Evolutionary conservation across 1,140 invertebrate genomes (phyloP).

Genomic region (Laupala kohalensis): DNA sequence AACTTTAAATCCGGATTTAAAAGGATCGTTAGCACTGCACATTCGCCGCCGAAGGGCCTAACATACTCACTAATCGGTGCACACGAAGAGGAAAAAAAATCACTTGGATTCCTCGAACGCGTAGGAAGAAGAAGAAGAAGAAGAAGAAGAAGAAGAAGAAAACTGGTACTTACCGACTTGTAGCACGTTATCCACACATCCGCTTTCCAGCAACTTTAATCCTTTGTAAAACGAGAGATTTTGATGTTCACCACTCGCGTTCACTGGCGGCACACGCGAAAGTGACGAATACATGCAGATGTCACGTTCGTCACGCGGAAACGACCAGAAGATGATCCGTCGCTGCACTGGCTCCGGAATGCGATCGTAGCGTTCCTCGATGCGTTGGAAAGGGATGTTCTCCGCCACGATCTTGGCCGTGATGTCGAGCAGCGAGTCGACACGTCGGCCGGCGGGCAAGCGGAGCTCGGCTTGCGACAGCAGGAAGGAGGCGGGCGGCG

Average conservation of each 20-base stretch:
- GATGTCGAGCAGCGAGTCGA: constrained; percentile 61
- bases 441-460: constrained; percentile 22
- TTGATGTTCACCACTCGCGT: constrained; percentile 42
- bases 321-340: constrained; percentile 77
- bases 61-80: not conserved
- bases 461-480: not conserved
- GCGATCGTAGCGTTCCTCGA: constrained; percentile 72
- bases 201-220: constrained; percentile 62
- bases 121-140: too few species aligned
- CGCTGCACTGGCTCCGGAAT: constrained; percentile 79
- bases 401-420: constrained; percentile 71
- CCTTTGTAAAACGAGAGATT: constrained; percentile 75
- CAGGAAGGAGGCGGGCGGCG: not conserved
- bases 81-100: not conserved
- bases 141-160: too few species aligned
- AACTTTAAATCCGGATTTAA: not conserved
- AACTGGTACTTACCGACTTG: constrained; percentile 73
- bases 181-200: constrained; percentile 66
- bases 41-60: not conserved
- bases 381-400: constrained; percentile 70
- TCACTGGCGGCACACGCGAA: constrained; percentile 33
- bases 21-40: not conserved
- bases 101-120: too few species aligned
- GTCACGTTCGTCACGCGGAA: constrained; percentile 71
- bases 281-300: constrained; percentile 82